A percentile compares a stretch with the other conserved stretches of the same genome.
Evolutionary conservation across 2,113 vertebrate genomes (phyloP).

Genomic region (Sylvia atricapilla): DNA sequence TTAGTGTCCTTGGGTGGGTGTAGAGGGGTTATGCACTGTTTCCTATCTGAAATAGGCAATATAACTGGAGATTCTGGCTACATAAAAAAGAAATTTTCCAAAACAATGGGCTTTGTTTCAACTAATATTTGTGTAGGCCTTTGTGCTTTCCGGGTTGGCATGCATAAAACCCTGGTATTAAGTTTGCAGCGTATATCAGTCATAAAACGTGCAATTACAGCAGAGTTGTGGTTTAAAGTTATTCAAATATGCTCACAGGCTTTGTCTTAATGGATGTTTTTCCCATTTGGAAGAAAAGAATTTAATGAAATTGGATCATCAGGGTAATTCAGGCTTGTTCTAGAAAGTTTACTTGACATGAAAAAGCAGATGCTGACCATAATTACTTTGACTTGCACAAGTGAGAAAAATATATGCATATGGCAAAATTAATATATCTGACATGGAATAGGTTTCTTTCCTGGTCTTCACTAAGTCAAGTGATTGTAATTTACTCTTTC

Average conservation of each 20-base stretch:
- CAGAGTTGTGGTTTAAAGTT: background rate
- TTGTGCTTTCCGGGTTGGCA: background rate
- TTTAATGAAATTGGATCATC: background rate
- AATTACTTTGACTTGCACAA: background rate
- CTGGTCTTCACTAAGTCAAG: background rate
- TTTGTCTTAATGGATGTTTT: background rate
- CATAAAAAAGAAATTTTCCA: accelerated
- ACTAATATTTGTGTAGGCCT: background rate
- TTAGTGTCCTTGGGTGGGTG: background rate
- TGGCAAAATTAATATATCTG: background rate
- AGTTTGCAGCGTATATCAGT: background rate
- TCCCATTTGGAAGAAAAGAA: background rate
- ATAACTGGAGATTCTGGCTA: background rate
- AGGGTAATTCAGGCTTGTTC: background rate
- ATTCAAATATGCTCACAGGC: accelerated
- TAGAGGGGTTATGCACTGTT: accelerated
- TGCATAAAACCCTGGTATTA: background rate
- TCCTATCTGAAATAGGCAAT: background rate
- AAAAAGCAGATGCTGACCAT: background rate
- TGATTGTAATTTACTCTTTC: background rate
- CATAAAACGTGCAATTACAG: background rate
- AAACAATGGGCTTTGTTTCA: background rate
- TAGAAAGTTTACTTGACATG: accelerated
- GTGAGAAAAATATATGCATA: accelerated
- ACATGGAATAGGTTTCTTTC: background rate